Evolutionary conservation across 2,888 invertebrate genomes (phyloP), one percentile per base, ranked within the genome.

Genomic region (Pteria penguin): DNA sequence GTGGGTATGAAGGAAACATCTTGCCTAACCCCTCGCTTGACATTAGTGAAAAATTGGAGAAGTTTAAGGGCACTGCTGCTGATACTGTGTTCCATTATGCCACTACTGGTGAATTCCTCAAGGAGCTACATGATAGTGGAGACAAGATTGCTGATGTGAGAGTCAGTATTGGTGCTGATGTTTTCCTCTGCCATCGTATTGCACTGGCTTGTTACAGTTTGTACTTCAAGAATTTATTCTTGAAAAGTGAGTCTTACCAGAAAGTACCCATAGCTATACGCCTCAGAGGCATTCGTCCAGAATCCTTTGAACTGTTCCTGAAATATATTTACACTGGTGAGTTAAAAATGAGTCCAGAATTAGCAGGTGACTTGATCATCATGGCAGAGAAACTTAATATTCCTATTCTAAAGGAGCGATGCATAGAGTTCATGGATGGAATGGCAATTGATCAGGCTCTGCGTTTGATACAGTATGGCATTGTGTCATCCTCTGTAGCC

Each of bases 101-200:
- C 27, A 69, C 76, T 14, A 78, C 83, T 1, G 88, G 88, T 27
- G 80, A 82, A 66, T 87, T 85, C 61, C 63, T 88, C 26, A 65
- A 77, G 4, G 65, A 77, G 4, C 78, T 88, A 2, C 55, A 93
- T 93, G 78, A 86, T 24, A 82, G 83, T 45, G 45, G 45, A 45
- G n/a, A n/a, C n/a, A 74, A 80, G 32, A 76, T 89, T 5, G 79
- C 82, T 52, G 89, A 89, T 65, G 87, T 89, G 1, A 58, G 81
- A 8, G 72, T 89, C 2, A 78, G 84, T 67, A 82, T 88, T 4
- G 78, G 80, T 1, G 74, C 77, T 11, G 72, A 80, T 67, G 72
- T 61, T 1, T 89, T 88, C 72, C 75, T 71, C n/a, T 88, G 87
- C 0, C 89, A 89, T 74, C 76, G 87, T 4, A 65, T 87, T 2